These are phyloP conservation scores for Lepus oiostolus DNA, from an alignment of 2,797 vertebrate species.

Conservation along the genomic window DNA sequence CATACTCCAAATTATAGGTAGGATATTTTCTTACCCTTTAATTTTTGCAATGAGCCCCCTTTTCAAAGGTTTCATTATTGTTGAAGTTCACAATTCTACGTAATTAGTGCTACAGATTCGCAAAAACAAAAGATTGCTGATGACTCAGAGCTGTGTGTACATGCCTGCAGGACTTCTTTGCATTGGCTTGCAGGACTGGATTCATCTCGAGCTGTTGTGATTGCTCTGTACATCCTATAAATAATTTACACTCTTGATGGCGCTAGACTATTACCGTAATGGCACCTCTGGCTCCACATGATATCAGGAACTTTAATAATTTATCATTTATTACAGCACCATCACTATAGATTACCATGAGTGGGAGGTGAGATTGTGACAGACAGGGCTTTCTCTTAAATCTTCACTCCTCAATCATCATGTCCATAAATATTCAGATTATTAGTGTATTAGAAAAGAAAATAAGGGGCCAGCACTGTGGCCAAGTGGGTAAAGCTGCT, in stretches of 20 bases:
- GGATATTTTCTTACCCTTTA: constrained; percentile 4
- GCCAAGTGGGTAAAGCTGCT: too few species aligned
- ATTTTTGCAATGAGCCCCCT: constrained; percentile 1
- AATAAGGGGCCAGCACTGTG: background rate
- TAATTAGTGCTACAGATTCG: constrained; percentile 36
- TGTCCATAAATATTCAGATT: constrained; percentile 58
- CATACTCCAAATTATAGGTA: background rate
- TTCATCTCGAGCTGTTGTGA: constrained; percentile 66
- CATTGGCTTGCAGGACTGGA: constrained; percentile 55
- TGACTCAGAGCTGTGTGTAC: background rate
- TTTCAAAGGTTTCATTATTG: background rate
- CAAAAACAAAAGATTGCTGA: background rate
- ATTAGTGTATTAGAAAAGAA: constrained; percentile 58
- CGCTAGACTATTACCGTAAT: constrained; percentile 78
- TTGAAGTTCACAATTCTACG: background rate
- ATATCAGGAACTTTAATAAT: constrained; percentile 85
- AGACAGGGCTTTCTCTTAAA: constrained; percentile 38
- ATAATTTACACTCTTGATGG: constrained; percentile 80
- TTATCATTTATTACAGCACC: constrained; percentile 73
- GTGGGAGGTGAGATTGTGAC: constrained; percentile 65
- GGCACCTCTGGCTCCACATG: constrained; percentile 78
- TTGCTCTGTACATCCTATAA: constrained; percentile 70
- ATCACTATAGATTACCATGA: constrained; percentile 62
- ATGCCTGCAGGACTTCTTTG: constrained; percentile 32
- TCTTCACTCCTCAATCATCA: constrained; percentile 26